phyloP scores from a whole-genome alignment of 2,797 vertebrate genomes.

The Vipera latastei region DNA sequence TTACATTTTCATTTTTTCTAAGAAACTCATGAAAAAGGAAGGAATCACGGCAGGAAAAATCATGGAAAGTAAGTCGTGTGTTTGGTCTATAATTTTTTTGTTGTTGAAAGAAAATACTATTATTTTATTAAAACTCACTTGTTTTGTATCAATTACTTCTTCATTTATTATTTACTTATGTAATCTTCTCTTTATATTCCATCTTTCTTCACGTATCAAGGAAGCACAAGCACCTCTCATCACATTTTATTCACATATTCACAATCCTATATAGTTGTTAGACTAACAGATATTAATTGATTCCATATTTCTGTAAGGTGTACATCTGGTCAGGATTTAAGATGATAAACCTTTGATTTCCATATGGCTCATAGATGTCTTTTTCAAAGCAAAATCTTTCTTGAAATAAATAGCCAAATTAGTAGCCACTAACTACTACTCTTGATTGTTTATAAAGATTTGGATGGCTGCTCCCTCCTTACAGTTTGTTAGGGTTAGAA shows the following conservation, averaged over 20 bases:
- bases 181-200: background rate
- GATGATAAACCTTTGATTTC: background rate
- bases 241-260: background rate
- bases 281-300: background rate
- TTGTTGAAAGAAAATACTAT: background rate
- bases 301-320: background rate
- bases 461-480: background rate
- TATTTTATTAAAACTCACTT: background rate
- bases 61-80: background rate
- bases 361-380: background rate
- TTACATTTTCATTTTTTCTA: background rate
- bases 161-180: background rate
- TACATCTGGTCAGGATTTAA: background rate
- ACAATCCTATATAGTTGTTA: background rate
- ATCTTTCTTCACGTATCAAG: background rate
- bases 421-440: slow-evolving; percentile 26
- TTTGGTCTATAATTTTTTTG: background rate
- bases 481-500: background rate
- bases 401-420: slow-evolving; percentile 20
- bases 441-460: background rate
- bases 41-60: background rate
- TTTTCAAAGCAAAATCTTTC: slow-evolving; percentile 8
- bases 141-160: background rate
- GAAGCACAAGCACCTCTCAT: background rate
- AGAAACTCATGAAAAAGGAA: background rate